Percentiles rank a stretch among this genome's conserved stretches.
Conservation (phyloP, 2,888 invertebrate species). For the Mylabris sibirica region DNA sequence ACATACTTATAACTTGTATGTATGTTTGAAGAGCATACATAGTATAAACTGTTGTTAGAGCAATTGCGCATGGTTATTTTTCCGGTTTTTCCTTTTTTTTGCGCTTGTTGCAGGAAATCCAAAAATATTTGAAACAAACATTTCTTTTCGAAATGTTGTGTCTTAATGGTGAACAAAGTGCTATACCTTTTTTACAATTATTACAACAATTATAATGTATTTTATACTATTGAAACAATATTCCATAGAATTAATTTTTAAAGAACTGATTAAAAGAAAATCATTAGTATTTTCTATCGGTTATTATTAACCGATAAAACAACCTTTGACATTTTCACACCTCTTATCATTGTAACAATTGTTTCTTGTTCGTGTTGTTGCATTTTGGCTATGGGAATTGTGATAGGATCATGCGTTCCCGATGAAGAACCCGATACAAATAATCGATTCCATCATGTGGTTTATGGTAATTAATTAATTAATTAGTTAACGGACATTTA, state of each 20-base stretch:
- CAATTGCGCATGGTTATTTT: constrained; percentile 6
- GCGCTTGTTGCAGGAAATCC: not conserved
- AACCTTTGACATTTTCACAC: constrained; percentile 51
- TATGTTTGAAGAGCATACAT: not conserved
- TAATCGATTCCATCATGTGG: constrained; percentile 58
- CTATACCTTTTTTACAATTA: not conserved
- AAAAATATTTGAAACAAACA: not conserved
- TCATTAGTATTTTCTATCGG: no score
- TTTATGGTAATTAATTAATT: constrained; percentile 59
- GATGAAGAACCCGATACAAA: constrained; percentile 68
- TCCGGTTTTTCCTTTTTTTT: not conserved
- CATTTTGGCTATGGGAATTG: constrained; percentile 68
- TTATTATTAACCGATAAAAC: not conserved
- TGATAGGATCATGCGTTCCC: constrained; percentile 76
- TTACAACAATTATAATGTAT: no score
- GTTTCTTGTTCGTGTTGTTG: not conserved
- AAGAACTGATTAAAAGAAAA: constrained; percentile 38
- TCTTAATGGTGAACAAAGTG: not conserved
- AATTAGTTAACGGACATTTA: not conserved
- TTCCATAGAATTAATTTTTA: no score
- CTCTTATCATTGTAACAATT: constrained; percentile 36
- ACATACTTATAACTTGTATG: not conserved
- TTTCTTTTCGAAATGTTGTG: not conserved
- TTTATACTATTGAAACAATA: no score
- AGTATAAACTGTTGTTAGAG: not conserved